phyloP scores from a whole-genome alignment of 2,888 invertebrate genomes.

The Cantharis lateralis region DNA sequence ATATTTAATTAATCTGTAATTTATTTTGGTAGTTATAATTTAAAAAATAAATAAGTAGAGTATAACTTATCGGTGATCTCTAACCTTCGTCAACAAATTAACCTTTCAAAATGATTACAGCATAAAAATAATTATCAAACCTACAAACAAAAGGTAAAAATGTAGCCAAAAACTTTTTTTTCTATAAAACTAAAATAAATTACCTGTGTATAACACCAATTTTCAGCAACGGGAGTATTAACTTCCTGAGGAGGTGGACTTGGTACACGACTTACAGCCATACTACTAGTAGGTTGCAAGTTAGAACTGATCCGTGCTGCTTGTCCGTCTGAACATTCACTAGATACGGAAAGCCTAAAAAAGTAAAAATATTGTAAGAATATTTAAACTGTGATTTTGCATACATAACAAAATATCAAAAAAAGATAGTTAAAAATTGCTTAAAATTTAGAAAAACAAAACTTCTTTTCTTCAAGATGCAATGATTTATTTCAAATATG shows the following conservation, averaged over 20 bases:
- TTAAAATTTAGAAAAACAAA: not conserved
- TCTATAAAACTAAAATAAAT: slow-evolving; percentile 36
- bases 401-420: not conserved
- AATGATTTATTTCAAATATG: not conserved
- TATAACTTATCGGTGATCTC: not conserved
- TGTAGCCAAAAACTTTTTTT: not conserved
- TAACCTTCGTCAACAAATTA: not conserved
- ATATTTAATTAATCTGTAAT: not conserved
- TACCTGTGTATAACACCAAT: slow-evolving; percentile 99
- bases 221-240: slow-evolving; percentile 97
- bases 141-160: not conserved
- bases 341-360: slow-evolving; percentile 77
- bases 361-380: slow-evolving; percentile 34
- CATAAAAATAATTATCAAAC: not conserved
- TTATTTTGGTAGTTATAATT: not conserved
- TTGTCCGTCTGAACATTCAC: slow-evolving; percentile 79
- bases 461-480: not conserved
- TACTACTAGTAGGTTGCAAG: slow-evolving; percentile 83
- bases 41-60: not conserved
- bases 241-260: slow-evolving; percentile 94
- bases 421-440: not conserved
- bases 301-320: slow-evolving; percentile 87
- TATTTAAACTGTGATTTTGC: not conserved
- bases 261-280: slow-evolving; percentile 96
- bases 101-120: not conserved